phyloP scores from a whole-genome alignment of 2,888 invertebrate genomes.

The Zootermopsis nevadensis region DNA sequence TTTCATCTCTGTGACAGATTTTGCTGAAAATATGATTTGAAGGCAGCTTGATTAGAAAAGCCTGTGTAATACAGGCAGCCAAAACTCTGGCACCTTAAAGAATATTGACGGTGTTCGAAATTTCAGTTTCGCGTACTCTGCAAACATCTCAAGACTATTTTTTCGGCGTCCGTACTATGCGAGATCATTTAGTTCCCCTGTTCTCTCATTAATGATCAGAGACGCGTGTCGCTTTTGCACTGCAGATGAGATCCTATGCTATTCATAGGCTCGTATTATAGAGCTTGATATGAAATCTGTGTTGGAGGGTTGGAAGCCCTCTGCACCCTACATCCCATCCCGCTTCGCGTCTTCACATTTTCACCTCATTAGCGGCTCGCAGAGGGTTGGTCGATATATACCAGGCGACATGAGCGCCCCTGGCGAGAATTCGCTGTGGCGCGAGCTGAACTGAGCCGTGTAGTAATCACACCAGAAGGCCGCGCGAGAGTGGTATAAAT shows the following conservation, averaged over 20 bases:
- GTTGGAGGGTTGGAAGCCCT: constrained; percentile 37
- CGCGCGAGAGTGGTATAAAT: constrained; percentile 14
- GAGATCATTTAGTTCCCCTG: background rate
- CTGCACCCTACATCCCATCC: constrained; percentile 4
- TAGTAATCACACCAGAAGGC: constrained; percentile 40
- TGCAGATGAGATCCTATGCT: constrained; percentile 35
- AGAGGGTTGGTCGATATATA: constrained; percentile 38
- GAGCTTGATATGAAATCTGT: constrained; percentile 41
- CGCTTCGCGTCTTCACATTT: constrained; percentile 40
- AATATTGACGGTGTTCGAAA: no score
- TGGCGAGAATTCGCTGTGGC: constrained; percentile 33
- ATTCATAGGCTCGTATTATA: constrained; percentile 39
- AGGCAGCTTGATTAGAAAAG: no score
- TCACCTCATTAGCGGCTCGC: constrained; percentile 38
- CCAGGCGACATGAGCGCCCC: constrained; percentile 42
- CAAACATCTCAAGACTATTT: no score
- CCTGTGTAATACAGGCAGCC: no score
- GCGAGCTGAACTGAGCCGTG: constrained; percentile 32
- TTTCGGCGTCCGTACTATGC: no score
- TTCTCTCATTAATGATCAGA: constrained; percentile 32
- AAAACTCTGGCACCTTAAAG: no score
- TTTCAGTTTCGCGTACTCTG: no score
- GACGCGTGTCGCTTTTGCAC: background rate
- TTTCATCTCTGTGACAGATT: no score
- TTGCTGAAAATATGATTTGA: no score